Conservation (phyloP, 2,888 invertebrate genomes). For the Acanthosepion pharaonis region DNA sequence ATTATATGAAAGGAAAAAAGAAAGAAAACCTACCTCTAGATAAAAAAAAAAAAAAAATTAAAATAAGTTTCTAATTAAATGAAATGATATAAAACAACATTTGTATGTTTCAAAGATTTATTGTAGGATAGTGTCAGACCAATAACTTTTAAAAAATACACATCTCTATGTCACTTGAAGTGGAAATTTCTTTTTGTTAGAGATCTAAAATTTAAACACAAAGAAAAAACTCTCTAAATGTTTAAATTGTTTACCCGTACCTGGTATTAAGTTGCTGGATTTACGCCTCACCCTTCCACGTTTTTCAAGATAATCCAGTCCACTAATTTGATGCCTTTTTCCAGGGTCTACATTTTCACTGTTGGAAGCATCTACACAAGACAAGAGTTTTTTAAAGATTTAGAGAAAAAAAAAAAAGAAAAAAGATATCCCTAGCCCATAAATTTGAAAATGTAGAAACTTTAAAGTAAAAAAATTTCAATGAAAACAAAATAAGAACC, state of each 20-base stretch:
- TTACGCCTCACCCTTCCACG: conserved; percentile 76
- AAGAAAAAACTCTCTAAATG: neutral
- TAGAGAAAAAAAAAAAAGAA: neutral
- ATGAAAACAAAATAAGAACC: no score
- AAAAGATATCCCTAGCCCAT: neutral
- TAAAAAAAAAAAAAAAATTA: no score
- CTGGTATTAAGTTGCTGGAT: conserved; percentile 64
- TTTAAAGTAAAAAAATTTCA: neutral
- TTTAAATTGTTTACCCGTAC: conserved; percentile 50
- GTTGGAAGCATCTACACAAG: conserved; percentile 45
- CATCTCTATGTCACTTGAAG: neutral
- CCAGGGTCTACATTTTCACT: conserved; percentile 63
- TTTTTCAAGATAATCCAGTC: conserved; percentile 92
- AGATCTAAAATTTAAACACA: neutral
- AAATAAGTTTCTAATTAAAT: no score
- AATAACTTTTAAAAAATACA: neutral
- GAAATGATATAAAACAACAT: neutral
- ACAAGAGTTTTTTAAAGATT: neutral
- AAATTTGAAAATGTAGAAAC: neutral
- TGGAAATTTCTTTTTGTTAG: neutral
- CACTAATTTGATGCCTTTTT: conserved; percentile 83
- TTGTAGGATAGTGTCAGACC: neutral
- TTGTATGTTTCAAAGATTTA: neutral
- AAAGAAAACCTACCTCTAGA: no score
- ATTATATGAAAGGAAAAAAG: no score